phyloP scores from a whole-genome alignment of 2,113 vertebrate genomes.

The Cyprinodon tularosa region DNA sequence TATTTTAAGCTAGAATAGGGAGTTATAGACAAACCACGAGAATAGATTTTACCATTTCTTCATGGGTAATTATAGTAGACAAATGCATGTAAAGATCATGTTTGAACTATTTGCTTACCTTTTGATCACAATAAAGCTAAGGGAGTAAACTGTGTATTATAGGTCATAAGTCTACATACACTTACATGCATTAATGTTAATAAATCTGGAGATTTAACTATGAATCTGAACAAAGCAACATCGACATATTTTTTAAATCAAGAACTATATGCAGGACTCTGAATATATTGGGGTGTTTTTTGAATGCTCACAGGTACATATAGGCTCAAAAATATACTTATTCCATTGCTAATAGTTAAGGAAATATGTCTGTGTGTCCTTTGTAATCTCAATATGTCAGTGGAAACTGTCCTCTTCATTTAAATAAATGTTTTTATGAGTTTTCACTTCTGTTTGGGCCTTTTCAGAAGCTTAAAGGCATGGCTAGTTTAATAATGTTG shows the following conservation, averaged over 20 bases:
- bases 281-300: background rate
- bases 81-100: background rate
- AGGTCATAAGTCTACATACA: background rate
- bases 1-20: slow-evolving; percentile 61
- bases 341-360: background rate
- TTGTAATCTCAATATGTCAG: no score
- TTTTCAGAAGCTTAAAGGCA: no score
- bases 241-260: background rate
- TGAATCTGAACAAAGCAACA: background rate
- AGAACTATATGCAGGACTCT: background rate
- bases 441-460: no score
- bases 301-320: background rate
- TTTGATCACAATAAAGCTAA: background rate
- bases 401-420: no score
- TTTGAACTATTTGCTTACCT: background rate
- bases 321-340: background rate
- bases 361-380: background rate
- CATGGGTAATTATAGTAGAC: background rate
- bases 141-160: background rate
- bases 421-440: no score
- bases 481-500: no score
- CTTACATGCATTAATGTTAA: background rate
- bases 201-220: background rate
- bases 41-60: slow-evolving; percentile 32
- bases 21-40: slow-evolving; percentile 63